Evolutionary conservation across 2,797 vertebrate species (phyloP), one percentile per base, ranked within the genome.

Genomic region (Pipistrellus pygmaeus): DNA sequence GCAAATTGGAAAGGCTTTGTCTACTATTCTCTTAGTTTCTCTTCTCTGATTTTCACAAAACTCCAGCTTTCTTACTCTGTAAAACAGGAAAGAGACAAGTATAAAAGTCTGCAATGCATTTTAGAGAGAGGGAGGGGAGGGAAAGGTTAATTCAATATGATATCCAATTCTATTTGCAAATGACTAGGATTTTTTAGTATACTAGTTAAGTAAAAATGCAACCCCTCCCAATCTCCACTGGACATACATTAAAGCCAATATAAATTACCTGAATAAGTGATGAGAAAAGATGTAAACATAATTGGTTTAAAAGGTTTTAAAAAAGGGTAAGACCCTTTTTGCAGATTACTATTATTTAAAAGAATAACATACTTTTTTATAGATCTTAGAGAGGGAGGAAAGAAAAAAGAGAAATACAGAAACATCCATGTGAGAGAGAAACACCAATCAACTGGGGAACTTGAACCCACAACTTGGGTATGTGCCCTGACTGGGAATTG

Each of bases 31-130:
- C 78, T 90, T 77, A n/a, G 68, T 86, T 93, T 94, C 85, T 93
- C 32, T 95, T 89, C 46, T 69, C 62, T 30, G 51, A 5, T 80
- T 71, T 91, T 89, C 88, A 85, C 44, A 66, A 80, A 23, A 87
- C 21, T 94, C 91, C 80, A 84, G 73, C 53, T 76, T 94, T 94
- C 73, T 93, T 94, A 91, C 11, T 94, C 96, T 96, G 86, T 27
- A 88, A 95, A 94, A 97, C 9, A 96, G 69, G 87, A 93, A 93
- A 93, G 12, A 1, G 25, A 94, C 91, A 93, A 92, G 35, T 93
- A 10, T 91, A 90, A 81, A 96, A 72, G 53, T 82, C 64, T 66
- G 3, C 9, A 87, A 4, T 91, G 35, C 83, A 85, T 95, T 88
- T 55, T 57, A 72, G 38, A 53, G 69, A 12, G 30, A 72, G 20